These are phyloP conservation scores for Oceanodroma tethys DNA, from an alignment of 2,113 vertebrate species.

Conservation along the genomic window DNA sequence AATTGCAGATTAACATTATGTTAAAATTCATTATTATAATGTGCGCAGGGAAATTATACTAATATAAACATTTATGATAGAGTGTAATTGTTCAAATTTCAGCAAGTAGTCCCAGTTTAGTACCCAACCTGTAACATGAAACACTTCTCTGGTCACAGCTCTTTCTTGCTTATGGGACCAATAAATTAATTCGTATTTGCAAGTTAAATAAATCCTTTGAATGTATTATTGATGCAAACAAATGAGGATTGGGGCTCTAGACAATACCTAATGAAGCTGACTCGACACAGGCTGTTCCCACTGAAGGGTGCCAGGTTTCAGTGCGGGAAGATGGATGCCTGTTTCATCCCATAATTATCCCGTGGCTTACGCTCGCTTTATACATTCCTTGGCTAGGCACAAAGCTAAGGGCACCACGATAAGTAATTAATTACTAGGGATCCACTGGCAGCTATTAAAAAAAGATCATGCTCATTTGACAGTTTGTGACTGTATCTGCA, in stretches of 20 bases:
- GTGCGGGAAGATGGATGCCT: conserved; percentile 79
- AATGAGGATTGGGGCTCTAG: conserved; percentile 79
- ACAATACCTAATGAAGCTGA: conserved; percentile 80
- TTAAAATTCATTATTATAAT: not conserved
- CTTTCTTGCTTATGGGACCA: conserved; percentile 73
- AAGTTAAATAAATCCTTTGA: conserved; percentile 85
- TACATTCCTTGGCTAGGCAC: not conserved
- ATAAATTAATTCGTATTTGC: conserved; percentile 82
- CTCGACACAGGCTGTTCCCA: conserved; percentile 73
- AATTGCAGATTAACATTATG: not conserved
- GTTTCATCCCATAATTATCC: conserved; percentile 83
- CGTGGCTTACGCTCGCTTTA: not conserved
- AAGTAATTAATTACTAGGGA: conserved; percentile 30
- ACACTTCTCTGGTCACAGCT: conserved; percentile 7
- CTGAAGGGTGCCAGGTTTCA: conserved; percentile 69
- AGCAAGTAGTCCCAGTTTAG: not conserved
- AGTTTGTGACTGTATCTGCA: not conserved
- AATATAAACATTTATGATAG: not conserved
- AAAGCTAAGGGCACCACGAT: not conserved
- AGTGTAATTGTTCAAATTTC: conserved; percentile 16
- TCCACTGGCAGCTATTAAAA: not conserved
- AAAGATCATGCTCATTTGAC: not conserved
- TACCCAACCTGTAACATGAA: not conserved
- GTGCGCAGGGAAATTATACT: not conserved
- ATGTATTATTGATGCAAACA: conserved; percentile 83